phyloP scores from a whole-genome alignment of 2,113 vertebrate species.

The Leptobrachium ailaonicum region DNA sequence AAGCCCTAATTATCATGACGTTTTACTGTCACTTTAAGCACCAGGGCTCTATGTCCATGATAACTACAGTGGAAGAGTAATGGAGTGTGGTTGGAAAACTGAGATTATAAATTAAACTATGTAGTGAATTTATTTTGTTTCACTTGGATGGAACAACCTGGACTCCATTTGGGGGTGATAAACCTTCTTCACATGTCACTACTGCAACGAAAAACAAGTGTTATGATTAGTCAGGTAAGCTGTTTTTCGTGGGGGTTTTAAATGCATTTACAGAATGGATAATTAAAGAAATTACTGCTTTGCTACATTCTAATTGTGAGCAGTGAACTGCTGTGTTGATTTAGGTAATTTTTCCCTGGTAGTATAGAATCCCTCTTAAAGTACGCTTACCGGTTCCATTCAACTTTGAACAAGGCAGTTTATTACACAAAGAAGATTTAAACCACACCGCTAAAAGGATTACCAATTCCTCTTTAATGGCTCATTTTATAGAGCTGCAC shows the following conservation, averaged over 20 bases:
- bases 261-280: slow-evolving; percentile 27
- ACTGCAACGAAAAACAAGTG: slow-evolving; percentile 22
- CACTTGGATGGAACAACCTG: neutral
- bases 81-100: neutral
- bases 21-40: no score
- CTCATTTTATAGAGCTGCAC: neutral
- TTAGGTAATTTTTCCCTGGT: slow-evolving; percentile 30
- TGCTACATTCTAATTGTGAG: slow-evolving; percentile 41
- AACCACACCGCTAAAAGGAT: neutral
- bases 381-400: neutral
- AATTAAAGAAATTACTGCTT: slow-evolving; percentile 44
- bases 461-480: neutral
- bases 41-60: no score
- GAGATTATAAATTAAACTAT: neutral
- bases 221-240: slow-evolving; percentile 37
- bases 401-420: neutral
- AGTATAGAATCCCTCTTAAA: neutral
- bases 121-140: neutral
- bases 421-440: neutral
- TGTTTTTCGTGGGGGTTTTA: slow-evolving; percentile 39
- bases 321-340: slow-evolving; percentile 34
- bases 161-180: neutral
- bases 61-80: neutral
- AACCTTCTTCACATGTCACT: slow-evolving; percentile 21
- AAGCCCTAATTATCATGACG: no score